Base-by-base conservation (phyloP, 1,140 invertebrate genomes). In the Adoxophyes honmai region DNA sequence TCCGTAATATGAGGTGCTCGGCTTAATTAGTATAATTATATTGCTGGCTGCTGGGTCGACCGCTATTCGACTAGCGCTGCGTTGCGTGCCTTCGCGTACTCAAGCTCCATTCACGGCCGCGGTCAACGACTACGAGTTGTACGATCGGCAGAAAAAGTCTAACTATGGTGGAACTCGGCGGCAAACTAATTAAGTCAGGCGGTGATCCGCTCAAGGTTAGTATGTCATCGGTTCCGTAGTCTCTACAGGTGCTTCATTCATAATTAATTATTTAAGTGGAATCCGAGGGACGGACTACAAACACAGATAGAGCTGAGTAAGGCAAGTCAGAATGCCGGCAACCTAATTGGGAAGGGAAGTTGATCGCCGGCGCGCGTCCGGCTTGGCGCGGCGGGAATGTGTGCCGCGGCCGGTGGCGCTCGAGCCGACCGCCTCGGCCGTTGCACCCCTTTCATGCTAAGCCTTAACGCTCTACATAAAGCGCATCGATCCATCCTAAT, bases 401-500 rank as follows among this genome's bases (percentile, higher is more conserved):
- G 70, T 79, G 82, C 70, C 81, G 72, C 86, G 70, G 79, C 81
- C 70, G 81, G 65, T 48, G 48, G 33, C 59, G 57, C 34, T 51
- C 63, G n/a, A 77, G 62, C 75, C 74, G 72, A 75, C 21, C 6
- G 21, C 72, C 62, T 66, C 73, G 85, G 82, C 77, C 85, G 75
- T 81, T 88, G 82, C 82, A 86, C 85, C 83, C 82, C 85, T 88
- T 88, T 86, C 82, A 75, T 78, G 78, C 61, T 66, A 78, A 70
- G 67, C 62, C 68, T 77, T 79, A 77, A 85, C 78, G 85, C 82
- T 86, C 82, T 83, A 88, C n/a, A n/a, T 72, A 83, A 88, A 86
- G 68, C 69, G 68, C 73, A 74, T 78, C 73, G 68, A 74, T 76
- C 70, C 75, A 75, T 74, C 64, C 66, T 70, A 60, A 82, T 79